These are phyloP conservation scores for Bucorvus abyssinicus DNA, from an alignment of 2,797 vertebrate species.

Conservation along the genomic window DNA sequence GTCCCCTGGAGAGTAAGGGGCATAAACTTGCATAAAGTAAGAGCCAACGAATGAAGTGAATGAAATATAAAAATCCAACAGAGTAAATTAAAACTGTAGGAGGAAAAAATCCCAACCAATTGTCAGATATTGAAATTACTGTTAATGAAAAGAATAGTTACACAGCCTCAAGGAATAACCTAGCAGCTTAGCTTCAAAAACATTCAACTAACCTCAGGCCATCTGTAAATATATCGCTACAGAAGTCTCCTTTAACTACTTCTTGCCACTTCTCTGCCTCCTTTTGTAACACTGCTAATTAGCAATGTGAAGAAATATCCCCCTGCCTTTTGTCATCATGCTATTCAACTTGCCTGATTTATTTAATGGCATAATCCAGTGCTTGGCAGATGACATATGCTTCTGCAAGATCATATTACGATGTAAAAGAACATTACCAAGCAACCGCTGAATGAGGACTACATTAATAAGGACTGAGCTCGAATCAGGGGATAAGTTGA, in stretches of 20 bases:
- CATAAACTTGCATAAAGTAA: neutral
- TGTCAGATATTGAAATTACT: neutral
- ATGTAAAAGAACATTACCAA: neutral
- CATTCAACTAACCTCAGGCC: neutral
- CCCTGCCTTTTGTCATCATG: neutral
- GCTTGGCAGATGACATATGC: neutral
- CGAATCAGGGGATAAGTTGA: neutral
- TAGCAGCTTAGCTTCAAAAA: constrained; percentile 1
- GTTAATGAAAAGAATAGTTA: constrained; percentile 19
- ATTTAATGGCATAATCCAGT: constrained; percentile 3
- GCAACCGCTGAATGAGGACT: neutral
- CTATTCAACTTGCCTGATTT: neutral
- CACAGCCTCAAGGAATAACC: neutral
- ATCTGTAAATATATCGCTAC: neutral
- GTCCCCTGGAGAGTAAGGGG: neutral
- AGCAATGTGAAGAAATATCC: neutral
- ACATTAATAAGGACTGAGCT: neutral
- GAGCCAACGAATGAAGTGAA: constrained; percentile 1
- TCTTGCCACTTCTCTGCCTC: neutral
- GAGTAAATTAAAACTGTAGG: neutral
- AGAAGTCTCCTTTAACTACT: neutral
- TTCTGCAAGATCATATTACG: neutral
- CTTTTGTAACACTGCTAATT: neutral
- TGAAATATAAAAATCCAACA: neutral
- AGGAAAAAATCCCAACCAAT: neutral